Evolutionary conservation across 1,140 invertebrate genomes (phyloP), one percentile per base, ranked within the genome.

Genomic region (Acromyrmex echinatior): DNA sequence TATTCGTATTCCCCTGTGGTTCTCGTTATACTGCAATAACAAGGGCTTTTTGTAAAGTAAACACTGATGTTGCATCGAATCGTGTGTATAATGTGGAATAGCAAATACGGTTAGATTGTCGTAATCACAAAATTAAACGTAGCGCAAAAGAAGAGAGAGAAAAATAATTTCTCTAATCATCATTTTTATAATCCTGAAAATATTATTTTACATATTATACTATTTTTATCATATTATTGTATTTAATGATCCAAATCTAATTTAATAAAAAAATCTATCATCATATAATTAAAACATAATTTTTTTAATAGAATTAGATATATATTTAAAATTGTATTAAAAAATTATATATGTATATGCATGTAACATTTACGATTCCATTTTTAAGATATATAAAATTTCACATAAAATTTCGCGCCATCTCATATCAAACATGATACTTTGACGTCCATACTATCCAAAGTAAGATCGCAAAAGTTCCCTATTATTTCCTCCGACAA

Each of bases 11-110:
- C 56, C 39, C 14, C 25, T 62, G 25, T 45, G 56, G 25, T 62
- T 62, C 70, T 76, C 45, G n/a, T 84, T 84, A 84, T 84, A 60
- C 80, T 82, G 56, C 68, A 74, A 82, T 82, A 82, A 74, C 68
- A 60, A 74, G 14, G 18, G 80, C 80, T 82, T 82, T 82, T 82
- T 74, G 53, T 70, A 82, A 62, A 25, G 9, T 62, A 84, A 84
- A 84, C 70, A 84, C 80, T 35, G 28, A 84, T 62, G 25, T 76
- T 62, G 14, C 56, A 28, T 84, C 35, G 35, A 60, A 71, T 73
- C 14, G 56, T 74, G 56, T 62, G 58, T 31, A 35, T 51, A 84
- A 81, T 81, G 35, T 58, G 6, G n/a, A 28, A 84, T 76, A 31
- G 21, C 28, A 82, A 82, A 62, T 58, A 62, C 3, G 4, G 35